Percentiles rank a stretch among this genome's conserved stretches.
Conservation (phyloP, 2,113 vertebrate species). For the Gnathonemus longibarbis region DNA sequence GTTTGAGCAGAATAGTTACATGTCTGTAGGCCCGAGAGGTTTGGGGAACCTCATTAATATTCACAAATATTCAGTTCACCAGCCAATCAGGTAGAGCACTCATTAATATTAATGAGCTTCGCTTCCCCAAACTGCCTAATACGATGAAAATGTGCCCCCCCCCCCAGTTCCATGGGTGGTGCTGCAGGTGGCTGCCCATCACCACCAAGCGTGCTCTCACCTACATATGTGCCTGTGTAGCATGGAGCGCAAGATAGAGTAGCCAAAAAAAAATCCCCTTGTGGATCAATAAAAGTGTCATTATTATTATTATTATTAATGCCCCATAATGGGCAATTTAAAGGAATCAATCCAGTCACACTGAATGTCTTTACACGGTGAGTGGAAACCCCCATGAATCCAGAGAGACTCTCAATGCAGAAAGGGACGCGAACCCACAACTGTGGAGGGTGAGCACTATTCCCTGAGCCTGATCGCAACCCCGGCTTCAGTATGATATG, state of each 20-base stretch:
- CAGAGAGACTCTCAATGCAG: background rate
- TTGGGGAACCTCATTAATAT: too few species aligned
- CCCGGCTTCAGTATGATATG: background rate
- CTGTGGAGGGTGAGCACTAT: background rate
- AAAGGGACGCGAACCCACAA: background rate
- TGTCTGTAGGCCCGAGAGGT: background rate
- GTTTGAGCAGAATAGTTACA: background rate
- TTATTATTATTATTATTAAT: background rate
- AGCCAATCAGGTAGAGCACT: too few species aligned
- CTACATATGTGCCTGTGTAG: background rate
- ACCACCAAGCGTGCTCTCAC: background rate
- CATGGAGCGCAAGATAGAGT: background rate
- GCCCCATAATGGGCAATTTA: background rate
- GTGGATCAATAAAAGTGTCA: background rate
- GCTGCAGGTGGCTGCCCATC: background rate
- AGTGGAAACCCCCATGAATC: background rate
- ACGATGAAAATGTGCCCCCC: too few species aligned
- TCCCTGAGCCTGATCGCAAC: background rate
- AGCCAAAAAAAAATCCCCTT: background rate
- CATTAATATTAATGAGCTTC: too few species aligned
- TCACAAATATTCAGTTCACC: too few species aligned
- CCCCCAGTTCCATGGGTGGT: too few species aligned
- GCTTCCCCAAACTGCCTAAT: too few species aligned
- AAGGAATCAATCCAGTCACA: background rate
- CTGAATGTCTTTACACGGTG: background rate